Evolutionary conservation across 92 coral and sea anemone genomes (phyloP), one percentile per base, ranked within the genome.

Genomic region (Siderastrea radians): DNA sequence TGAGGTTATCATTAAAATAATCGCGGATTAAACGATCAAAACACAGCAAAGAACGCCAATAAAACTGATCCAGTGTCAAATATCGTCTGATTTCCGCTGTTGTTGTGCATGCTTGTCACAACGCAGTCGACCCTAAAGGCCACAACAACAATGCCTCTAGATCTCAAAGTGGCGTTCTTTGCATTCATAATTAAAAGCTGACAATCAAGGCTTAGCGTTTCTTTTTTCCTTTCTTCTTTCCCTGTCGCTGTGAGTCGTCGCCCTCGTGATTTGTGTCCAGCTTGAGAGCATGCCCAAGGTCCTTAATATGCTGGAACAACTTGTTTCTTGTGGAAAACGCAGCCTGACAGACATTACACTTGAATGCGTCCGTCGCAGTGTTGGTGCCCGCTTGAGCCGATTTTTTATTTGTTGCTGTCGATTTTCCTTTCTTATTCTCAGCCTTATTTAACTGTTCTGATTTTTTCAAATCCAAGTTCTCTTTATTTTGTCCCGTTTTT

Each of bases 251-350:
- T 3, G 82, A n/a, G 43, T 87, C 81, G n/a, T 67, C 84, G 5
- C 49, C 89, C n/a, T 81, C 85, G 49, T 66, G 78, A 1, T 64
- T 77, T 61, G 82, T 87, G 57, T 90, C 94, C 8, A 91, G 72
- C 61, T 87, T 92, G 45, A 95, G 86, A n/a, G 98, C 98, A 89
- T 98, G 99, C 50, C 98, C 98, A 53, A 75, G 92, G 14, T 92
- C 96, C 82, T 98, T 96, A 17, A 98, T 96, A 77, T 98, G 99
- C 53, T 98, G 96, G 84, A 98, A 98, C 65, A 98, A 87, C 67
- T 96, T 93, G 88, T 98, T 98, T 77, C 99, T 88, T 47, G 98
- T 96, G 3, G 93, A 58, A 78, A 92, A 98, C 67, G 72, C 84
- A 47, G 80, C 92, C 61, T 90, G 90, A 73, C 99, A 98, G 54